Evolutionary conservation across 1,140 invertebrate genomes (phyloP).

Genomic region (Drosophila nigrodunni): DNA sequence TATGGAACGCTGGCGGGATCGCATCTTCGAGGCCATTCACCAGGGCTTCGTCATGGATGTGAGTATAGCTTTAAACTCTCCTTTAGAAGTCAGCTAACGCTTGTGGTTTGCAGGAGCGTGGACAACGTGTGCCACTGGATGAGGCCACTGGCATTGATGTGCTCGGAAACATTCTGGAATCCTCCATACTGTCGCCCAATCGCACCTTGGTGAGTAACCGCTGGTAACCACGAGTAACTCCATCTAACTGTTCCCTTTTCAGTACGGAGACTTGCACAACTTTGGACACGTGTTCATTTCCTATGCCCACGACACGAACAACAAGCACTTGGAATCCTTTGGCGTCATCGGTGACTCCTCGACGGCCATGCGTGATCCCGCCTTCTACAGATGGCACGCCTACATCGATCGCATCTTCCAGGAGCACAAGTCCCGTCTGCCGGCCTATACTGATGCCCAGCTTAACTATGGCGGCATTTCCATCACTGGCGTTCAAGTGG

Average conservation of each 20-base stretch:
- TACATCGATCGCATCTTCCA: conserved; percentile 92
- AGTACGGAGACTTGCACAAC: conserved; percentile 91
- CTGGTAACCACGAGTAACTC: not conserved
- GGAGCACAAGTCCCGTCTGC: conserved; percentile 90
- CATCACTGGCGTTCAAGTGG: conserved; percentile 86
- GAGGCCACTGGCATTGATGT: conserved; percentile 91
- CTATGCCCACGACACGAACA: conserved; percentile 90
- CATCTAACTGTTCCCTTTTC: conserved; percentile 64
- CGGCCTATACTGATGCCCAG: conserved; percentile 86
- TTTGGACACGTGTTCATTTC: conserved; percentile 89
- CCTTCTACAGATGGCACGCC: conserved; percentile 94
- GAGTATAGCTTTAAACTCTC: conserved; percentile 67
- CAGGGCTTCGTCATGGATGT: conserved; percentile 87
- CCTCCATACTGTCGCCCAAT: conserved; percentile 89
- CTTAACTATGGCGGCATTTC: conserved; percentile 88
- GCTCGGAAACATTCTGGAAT: conserved; percentile 92
- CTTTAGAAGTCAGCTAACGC: not conserved
- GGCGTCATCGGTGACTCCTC: conserved; percentile 90
- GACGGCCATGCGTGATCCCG: conserved; percentile 92
- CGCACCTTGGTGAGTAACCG: conserved; percentile 86
- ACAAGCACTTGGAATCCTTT: conserved; percentile 89
- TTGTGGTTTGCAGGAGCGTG: conserved; percentile 79
- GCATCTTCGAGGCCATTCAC: conserved; percentile 91
- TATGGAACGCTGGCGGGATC: conserved; percentile 90
- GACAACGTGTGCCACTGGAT: conserved; percentile 86